Percentiles rank a stretch among this genome's conserved stretches.
Evolutionary conservation across 2,797 vertebrate genomes (phyloP).

Genomic region (Monodelphis domestica): DNA sequence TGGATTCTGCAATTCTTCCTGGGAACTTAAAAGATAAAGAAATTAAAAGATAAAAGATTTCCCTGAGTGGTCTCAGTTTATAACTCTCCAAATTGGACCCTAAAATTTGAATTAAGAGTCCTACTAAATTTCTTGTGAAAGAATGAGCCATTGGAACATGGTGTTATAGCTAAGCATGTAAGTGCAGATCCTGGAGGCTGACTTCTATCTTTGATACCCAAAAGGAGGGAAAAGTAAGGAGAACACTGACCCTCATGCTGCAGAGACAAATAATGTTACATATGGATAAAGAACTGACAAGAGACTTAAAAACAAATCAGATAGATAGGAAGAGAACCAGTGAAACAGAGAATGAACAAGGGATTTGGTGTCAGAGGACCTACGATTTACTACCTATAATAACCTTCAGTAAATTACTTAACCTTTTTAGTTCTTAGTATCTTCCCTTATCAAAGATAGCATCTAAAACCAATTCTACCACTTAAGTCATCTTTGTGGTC

Average conservation of each 20-base stretch:
- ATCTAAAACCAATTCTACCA: not conserved
- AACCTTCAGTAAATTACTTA: not conserved
- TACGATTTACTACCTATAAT: not conserved
- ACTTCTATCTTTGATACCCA: not conserved
- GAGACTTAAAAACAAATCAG: not conserved
- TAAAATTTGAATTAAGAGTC: not conserved
- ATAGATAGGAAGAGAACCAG: not conserved
- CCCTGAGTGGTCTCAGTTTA: not conserved
- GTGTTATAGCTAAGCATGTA: not conserved
- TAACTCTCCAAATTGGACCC: not conserved
- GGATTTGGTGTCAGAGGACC: not conserved
- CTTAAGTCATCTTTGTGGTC: not conserved
- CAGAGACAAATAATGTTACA: not conserved
- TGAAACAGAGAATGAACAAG: not conserved
- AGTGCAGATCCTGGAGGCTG: not conserved
- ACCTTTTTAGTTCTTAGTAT: not conserved
- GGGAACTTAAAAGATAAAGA: not conserved
- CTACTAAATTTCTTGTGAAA: not conserved
- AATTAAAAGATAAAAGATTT: not conserved
- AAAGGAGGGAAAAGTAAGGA: not conserved
- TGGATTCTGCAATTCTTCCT: not conserved
- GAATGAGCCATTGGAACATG: not conserved
- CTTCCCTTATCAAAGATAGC: too few species aligned
- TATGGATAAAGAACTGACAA: not conserved
- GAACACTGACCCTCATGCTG: not conserved